Conservation (phyloP, 2,113 vertebrate genomes). For the Ctenomys sociabilis region DNA sequence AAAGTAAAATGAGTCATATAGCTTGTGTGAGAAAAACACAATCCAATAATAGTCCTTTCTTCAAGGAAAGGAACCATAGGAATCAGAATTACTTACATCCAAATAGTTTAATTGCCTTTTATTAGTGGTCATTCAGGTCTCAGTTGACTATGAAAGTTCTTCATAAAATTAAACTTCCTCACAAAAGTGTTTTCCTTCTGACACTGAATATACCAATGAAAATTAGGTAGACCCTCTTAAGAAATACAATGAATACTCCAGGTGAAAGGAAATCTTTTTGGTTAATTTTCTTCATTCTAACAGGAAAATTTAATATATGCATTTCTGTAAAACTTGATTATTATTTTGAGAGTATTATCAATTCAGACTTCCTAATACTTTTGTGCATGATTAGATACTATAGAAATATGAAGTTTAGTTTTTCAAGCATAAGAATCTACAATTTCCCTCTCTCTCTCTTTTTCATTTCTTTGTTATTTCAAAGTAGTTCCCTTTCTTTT, state of each 20-base stretch:
- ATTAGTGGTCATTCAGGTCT: neutral
- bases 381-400: neutral
- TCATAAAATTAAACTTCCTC: neutral
- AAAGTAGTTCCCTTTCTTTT: neutral
- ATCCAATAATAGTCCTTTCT: neutral
- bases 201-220: constrained; percentile 16
- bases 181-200: neutral
- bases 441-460: neutral
- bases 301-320: neutral
- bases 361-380: neutral
- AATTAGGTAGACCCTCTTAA: neutral
- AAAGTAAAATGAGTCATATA: neutral
- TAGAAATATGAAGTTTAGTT: neutral
- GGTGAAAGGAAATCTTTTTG: neutral
- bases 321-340: constrained; percentile 50
- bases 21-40: neutral
- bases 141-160: neutral
- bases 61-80: neutral
- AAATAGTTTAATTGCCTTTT: neutral
- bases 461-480: neutral
- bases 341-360: constrained; percentile 34
- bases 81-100: neutral
- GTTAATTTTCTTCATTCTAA: constrained; percentile 21
- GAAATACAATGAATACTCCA: neutral
- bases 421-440: neutral